A percentile compares a stretch with the other conserved stretches of the same genome.
These are phyloP conservation scores for Microtus ochrogaster DNA, from an alignment of 2,113 vertebrate species.

Conservation along the genomic window DNA sequence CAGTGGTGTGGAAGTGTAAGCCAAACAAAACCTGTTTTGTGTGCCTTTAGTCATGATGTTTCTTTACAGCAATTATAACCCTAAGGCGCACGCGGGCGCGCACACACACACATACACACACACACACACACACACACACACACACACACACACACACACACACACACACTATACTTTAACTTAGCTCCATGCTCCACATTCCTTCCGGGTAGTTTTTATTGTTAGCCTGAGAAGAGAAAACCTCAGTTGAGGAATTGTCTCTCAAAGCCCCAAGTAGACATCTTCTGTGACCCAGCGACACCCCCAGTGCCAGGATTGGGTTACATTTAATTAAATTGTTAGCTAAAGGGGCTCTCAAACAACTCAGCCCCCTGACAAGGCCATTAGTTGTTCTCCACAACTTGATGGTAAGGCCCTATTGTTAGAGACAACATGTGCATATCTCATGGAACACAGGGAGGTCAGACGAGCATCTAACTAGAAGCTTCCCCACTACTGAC, in stretches of 20 bases:
- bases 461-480: background rate
- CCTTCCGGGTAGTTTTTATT: background rate
- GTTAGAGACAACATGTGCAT: background rate
- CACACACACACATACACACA: no score
- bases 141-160: background rate
- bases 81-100: rapidly evolving
- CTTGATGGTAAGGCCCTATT: background rate
- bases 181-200: background rate
- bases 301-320: background rate
- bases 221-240: background rate
- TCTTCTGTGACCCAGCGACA: background rate
- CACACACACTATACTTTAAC: background rate
- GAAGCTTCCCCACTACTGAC: background rate
- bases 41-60: background rate
- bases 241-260: background rate
- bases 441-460: background rate
- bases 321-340: background rate
- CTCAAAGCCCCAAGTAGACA: background rate
- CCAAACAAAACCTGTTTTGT: background rate
- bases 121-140: background rate
- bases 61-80: background rate
- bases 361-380: background rate
- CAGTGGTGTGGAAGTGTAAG: background rate
- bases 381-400: background rate
- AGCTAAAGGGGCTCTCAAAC: background rate